phyloP scores from a whole-genome alignment of 2,888 invertebrate species.

The Tetragnatha montana region DNA sequence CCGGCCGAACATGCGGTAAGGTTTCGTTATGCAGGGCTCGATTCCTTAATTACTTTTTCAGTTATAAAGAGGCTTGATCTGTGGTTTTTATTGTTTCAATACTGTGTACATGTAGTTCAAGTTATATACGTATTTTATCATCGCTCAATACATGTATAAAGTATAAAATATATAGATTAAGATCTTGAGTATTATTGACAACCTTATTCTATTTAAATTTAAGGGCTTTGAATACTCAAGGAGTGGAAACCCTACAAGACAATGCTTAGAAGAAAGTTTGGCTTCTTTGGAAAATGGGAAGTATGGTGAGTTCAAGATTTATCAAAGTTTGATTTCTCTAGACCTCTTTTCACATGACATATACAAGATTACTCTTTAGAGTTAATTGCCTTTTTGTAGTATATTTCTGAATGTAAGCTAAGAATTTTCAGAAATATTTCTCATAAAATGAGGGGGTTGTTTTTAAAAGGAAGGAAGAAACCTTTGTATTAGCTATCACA shows the following conservation, averaged over 20 bases:
- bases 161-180: too few relatives aligned
- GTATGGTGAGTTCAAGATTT: slow-evolving; percentile 79
- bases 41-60: too few relatives aligned
- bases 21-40: too few relatives aligned
- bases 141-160: too few relatives aligned
- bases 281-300: slow-evolving; percentile 93
- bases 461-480: too few relatives aligned
- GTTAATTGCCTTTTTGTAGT: background rate
- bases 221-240: slow-evolving; percentile 92
- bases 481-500: too few relatives aligned
- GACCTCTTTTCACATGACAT: background rate
- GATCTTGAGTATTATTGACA: background rate
- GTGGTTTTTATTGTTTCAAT: background rate
- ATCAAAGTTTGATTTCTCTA: background rate
- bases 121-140: too few relatives aligned
- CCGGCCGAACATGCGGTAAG: slow-evolving; percentile 88
- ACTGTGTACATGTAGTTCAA: too few relatives aligned
- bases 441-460: too few relatives aligned
- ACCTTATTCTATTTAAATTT: slow-evolving; percentile 14
- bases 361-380: background rate
- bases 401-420: background rate
- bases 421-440: background rate
- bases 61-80: background rate
- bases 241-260: slow-evolving; percentile 95
- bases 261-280: slow-evolving; percentile 90